These are phyloP conservation scores for Drosophila prosaltans DNA, from an alignment of 1,140 invertebrate genomes.

Conservation along the genomic window DNA sequence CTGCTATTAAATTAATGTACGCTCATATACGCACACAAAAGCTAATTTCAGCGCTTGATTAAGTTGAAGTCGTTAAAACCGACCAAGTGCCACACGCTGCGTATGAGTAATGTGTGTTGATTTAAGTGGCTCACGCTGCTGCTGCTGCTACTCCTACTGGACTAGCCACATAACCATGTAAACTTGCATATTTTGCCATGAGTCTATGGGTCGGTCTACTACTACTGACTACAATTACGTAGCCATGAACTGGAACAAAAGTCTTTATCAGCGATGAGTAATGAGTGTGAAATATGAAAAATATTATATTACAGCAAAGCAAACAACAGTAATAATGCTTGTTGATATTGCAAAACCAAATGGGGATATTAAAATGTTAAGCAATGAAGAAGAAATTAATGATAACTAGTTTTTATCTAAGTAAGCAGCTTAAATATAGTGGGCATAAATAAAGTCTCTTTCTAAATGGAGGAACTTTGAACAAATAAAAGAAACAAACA, in stretches of 20 bases:
- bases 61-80: slow-evolving; percentile 79
- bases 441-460: no score
- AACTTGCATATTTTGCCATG: slow-evolving; percentile 5
- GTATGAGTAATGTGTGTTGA: slow-evolving; percentile 72
- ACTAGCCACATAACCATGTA: slow-evolving; percentile 4
- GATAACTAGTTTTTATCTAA: no score
- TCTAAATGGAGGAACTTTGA: no score
- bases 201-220: background rate
- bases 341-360: background rate
- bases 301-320: background rate
- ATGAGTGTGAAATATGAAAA: slow-evolving; percentile 11
- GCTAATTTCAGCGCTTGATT: slow-evolving; percentile 80
- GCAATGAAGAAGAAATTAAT: no score
- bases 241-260: slow-evolving; percentile 15
- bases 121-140: slow-evolving; percentile 51
- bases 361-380: background rate
- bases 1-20: slow-evolving; percentile 78
- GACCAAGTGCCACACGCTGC: slow-evolving; percentile 74
- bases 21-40: slow-evolving; percentile 80
- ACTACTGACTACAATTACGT: slow-evolving; percentile 16
- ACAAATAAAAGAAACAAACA: no score
- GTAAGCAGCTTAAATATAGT: no score
- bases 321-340: slow-evolving; percentile 1
- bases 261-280: slow-evolving; percentile 7
- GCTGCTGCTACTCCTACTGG: background rate